These are phyloP conservation scores for Creontiades dilutus DNA, from an alignment of 2,888 invertebrate species.

Conservation along the genomic window DNA sequence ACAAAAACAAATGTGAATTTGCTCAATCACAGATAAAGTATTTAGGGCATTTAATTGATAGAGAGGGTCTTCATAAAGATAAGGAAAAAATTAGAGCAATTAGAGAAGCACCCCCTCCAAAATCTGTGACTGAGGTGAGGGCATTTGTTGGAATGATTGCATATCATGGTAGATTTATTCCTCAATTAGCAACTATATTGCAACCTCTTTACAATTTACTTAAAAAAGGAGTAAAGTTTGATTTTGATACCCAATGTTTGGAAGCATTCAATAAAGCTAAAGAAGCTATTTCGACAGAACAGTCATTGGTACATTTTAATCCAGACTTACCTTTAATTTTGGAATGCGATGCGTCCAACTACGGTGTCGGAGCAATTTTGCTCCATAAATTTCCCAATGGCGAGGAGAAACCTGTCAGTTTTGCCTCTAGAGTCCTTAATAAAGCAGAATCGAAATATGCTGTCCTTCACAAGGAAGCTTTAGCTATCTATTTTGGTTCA, in stretches of 20 bases:
- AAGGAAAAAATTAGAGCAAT: slow-evolving; percentile 26
- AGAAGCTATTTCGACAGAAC: slow-evolving; percentile 30
- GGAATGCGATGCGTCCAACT: slow-evolving; percentile 52
- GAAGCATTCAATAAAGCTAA: slow-evolving; percentile 23
- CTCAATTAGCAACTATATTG: slow-evolving; percentile 39
- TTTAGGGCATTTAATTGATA: slow-evolving; percentile 25
- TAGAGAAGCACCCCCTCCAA: no score
- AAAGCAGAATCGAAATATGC: no score
- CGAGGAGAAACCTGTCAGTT: no score
- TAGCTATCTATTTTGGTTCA: no score
- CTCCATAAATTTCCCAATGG: no score
- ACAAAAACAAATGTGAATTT: no score
- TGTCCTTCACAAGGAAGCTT: no score
- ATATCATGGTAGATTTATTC: no score
- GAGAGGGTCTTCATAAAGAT: slow-evolving; percentile 18
- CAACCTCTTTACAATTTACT: slow-evolving; percentile 22
- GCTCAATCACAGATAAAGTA: no score
- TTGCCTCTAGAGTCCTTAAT: no score
- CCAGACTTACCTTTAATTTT: slow-evolving; percentile 35
- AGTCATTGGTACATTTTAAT: slow-evolving; percentile 51
- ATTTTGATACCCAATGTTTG: not conserved
- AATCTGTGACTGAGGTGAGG: no score
- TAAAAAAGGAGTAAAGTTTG: slow-evolving; percentile 37
- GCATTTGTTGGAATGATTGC: no score
- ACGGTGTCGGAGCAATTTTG: not conserved